Conservation (phyloP, 2,113 vertebrate species). For the Acanthisitta chloris region DNA sequence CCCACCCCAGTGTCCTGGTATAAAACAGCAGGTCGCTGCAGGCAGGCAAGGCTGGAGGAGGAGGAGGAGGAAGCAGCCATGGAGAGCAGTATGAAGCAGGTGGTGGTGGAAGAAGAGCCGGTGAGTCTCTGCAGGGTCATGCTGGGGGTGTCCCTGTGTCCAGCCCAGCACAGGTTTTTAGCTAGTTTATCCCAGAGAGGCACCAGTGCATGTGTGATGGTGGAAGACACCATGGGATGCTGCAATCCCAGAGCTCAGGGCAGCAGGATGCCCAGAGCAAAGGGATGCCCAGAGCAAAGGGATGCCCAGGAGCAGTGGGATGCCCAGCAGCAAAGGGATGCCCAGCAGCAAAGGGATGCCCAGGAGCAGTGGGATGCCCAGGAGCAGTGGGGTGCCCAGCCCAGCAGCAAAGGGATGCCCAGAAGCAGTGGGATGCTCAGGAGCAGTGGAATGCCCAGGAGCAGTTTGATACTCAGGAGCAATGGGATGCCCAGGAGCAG, state of each 20-base stretch:
- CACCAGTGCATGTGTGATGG: fast-evolving
- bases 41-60: not conserved
- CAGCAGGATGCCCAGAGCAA: too few relatives aligned
- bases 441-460: too few relatives aligned
- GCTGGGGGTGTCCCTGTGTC: fast-evolving
- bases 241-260: not conserved
- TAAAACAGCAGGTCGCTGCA: fast-evolving
- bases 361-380: too few relatives aligned
- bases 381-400: too few relatives aligned
- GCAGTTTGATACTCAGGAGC: too few relatives aligned
- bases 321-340: too few relatives aligned
- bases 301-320: too few relatives aligned
- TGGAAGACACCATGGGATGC: fast-evolving
- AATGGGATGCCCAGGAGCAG: too few relatives aligned
- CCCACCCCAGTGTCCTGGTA: not conserved
- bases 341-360: too few relatives aligned
- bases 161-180: fast-evolving
- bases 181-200: not conserved
- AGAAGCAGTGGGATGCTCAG: too few relatives aligned
- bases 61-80: not conserved
- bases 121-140: not conserved
- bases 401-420: too few relatives aligned
- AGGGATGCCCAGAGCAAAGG: too few relatives aligned
- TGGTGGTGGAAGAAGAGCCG: conserved; percentile 15
- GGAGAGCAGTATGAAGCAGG: conserved; percentile 19